A percentile compares a stretch with the other conserved stretches of the same genome.
phyloP scores from a whole-genome alignment of 2,113 vertebrate genomes.

The Paradoxurus hermaphroditus region DNA sequence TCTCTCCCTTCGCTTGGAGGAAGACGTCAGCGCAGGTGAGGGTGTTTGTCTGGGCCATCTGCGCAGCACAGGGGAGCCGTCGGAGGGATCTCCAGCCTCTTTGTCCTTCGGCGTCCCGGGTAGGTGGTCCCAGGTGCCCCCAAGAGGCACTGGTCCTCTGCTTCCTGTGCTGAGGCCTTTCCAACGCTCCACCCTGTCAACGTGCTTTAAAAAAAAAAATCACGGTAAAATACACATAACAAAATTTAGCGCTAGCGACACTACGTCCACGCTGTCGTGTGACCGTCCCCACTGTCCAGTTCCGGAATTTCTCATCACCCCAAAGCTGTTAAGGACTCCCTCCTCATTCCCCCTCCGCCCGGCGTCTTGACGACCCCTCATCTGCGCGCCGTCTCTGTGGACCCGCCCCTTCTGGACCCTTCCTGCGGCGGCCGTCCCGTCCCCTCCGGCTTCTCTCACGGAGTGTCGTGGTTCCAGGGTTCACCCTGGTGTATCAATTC shows the following conservation, averaged over 20 bases:
- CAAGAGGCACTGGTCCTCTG: background rate
- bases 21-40: background rate
- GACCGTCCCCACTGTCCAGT: background rate
- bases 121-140: background rate
- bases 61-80: too few relatives aligned
- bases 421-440: background rate
- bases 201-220: background rate
- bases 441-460: background rate
- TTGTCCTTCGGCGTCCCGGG: background rate
- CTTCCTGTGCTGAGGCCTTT: background rate
- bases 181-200: background rate
- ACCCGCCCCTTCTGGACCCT: background rate
- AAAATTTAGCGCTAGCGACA: background rate
- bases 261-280: background rate
- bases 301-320: background rate
- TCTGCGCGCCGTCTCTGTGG: background rate
- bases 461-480: too few relatives aligned
- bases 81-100: background rate
- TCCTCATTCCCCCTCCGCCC: accelerated
- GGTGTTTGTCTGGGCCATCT: background rate
- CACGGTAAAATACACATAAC: background rate
- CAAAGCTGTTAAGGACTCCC: too few relatives aligned
- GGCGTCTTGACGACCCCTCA: background rate
- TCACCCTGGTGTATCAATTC: accelerated
- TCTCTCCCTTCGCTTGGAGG: background rate